phyloP scores from a whole-genome alignment of 2,113 vertebrate genomes.

The Syngnathoides biaculeatus region DNA sequence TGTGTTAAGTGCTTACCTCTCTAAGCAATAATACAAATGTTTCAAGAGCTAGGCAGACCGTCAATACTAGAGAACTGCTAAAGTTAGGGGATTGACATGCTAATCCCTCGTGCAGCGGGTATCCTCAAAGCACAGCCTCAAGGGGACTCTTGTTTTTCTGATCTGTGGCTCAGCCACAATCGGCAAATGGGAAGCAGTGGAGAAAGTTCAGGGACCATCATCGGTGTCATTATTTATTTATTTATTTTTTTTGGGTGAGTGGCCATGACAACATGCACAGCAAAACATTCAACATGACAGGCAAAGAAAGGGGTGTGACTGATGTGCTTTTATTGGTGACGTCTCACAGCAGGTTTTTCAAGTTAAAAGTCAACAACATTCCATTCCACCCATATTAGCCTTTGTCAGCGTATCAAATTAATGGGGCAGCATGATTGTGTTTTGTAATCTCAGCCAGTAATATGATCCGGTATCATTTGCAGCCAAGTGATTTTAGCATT shows the following conservation, averaged over 20 bases:
- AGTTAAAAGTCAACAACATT: slow-evolving; percentile 2
- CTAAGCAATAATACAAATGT: slow-evolving; percentile 25
- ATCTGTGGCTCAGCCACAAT: slow-evolving; percentile 41
- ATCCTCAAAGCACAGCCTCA: slow-evolving; percentile 17
- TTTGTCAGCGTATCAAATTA: neutral
- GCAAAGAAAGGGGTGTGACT: slow-evolving; percentile 31
- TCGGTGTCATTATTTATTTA: neutral
- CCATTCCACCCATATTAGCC: neutral
- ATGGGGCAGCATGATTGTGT: neutral
- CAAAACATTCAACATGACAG: slow-evolving; percentile 22
- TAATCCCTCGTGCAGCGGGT: slow-evolving; percentile 42
- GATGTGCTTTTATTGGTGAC: slow-evolving; percentile 2
- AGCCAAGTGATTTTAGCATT: slow-evolving; percentile 40
- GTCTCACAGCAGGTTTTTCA: slow-evolving; percentile 54
- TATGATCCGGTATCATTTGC: slow-evolving; percentile 16
- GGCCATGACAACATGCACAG: slow-evolving; percentile 36
- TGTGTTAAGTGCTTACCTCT: neutral
- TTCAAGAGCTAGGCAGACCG: slow-evolving; percentile 38
- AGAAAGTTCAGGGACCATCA: slow-evolving; percentile 18
- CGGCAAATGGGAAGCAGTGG: slow-evolving; percentile 12
- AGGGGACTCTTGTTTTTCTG: slow-evolving; percentile 39
- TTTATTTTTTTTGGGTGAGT: slow-evolving; percentile 37
- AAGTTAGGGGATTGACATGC: slow-evolving; percentile 41
- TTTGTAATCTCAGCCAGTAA: slow-evolving; percentile 10
- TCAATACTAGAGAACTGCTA: slow-evolving; percentile 35